Conservation (phyloP, 2,888 invertebrate genomes). For the Stegophylla sp. region DNA sequence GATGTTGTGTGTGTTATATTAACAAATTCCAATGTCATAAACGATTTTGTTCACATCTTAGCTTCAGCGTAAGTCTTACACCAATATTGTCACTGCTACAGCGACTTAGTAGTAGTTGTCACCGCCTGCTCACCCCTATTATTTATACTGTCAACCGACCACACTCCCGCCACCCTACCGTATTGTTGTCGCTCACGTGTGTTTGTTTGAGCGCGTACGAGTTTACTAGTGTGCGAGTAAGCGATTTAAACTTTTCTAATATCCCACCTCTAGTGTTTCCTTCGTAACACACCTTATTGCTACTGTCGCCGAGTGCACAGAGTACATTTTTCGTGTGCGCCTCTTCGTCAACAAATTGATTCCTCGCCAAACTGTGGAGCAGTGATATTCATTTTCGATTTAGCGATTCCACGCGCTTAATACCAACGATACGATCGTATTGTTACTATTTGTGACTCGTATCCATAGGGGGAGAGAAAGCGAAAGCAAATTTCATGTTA, state of each 20-base stretch:
- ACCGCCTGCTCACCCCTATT: background rate
- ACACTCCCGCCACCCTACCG: background rate
- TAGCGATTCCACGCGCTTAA: too few relatives aligned
- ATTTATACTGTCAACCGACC: background rate
- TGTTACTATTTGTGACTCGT: too few relatives aligned
- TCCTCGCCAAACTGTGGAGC: background rate
- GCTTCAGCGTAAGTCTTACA: too few relatives aligned
- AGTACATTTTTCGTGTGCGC: background rate
- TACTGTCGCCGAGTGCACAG: background rate
- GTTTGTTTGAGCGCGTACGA: background rate
- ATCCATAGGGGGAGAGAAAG: too few relatives aligned
- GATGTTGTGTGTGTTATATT: too few relatives aligned
- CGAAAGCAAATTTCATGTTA: too few relatives aligned
- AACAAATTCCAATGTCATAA: too few relatives aligned
- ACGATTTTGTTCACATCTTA: too few relatives aligned
- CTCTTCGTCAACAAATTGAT: background rate
- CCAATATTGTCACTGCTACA: background rate
- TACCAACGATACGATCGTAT: too few relatives aligned
- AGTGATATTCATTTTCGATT: background rate
- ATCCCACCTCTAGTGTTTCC: background rate
- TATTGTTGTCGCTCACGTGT: background rate
- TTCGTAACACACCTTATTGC: background rate
- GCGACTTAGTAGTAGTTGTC: background rate
- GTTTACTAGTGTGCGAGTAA: background rate
- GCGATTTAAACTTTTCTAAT: constrained; percentile 57